These are phyloP conservation scores for Asbolus verrucosus DNA, from an alignment of 1,140 invertebrate genomes.

Conservation along the genomic window DNA sequence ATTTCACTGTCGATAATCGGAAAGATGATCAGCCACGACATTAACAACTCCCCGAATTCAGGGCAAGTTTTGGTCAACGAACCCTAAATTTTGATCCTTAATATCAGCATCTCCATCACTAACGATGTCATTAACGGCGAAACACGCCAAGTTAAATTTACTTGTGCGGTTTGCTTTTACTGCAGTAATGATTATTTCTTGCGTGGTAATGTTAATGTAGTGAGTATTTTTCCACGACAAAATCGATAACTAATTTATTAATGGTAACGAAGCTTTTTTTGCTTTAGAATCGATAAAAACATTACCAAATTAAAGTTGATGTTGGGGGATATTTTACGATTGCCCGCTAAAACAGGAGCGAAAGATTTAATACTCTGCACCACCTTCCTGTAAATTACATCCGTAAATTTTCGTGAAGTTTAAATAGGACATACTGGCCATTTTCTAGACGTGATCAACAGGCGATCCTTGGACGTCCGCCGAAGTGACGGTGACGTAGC, in stretches of 20 bases:
- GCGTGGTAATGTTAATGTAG: neutral
- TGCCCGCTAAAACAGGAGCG: neutral
- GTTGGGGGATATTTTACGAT: neutral
- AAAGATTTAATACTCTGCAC: neutral
- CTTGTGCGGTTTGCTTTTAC: too few relatives aligned
- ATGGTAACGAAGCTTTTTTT: neutral
- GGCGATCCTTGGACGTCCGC: slow-evolving; percentile 58
- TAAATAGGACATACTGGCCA: slow-evolving; percentile 49
- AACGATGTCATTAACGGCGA: slow-evolving; percentile 10
- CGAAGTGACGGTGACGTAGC: slow-evolving; percentile 63
- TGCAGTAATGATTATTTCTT: too few relatives aligned
- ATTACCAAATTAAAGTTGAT: slow-evolving; percentile 21
- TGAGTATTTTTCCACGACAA: neutral
- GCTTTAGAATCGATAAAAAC: slow-evolving; percentile 1
- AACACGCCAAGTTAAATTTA: neutral
- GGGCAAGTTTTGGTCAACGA: slow-evolving; percentile 24
- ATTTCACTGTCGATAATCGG: slow-evolving; percentile 1
- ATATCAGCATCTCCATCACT: slow-evolving; percentile 7
- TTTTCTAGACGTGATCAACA: slow-evolving; percentile 63
- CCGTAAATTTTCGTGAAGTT: neutral
- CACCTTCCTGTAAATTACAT: neutral
- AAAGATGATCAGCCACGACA: slow-evolving; percentile 17
- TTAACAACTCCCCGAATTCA: slow-evolving; percentile 14
- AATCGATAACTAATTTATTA: slow-evolving; percentile 21
- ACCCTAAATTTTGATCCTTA: slow-evolving; percentile 11